These are phyloP conservation scores for Gouania willdenowi DNA, from an alignment of 2,797 vertebrate species.

Conservation along the genomic window DNA sequence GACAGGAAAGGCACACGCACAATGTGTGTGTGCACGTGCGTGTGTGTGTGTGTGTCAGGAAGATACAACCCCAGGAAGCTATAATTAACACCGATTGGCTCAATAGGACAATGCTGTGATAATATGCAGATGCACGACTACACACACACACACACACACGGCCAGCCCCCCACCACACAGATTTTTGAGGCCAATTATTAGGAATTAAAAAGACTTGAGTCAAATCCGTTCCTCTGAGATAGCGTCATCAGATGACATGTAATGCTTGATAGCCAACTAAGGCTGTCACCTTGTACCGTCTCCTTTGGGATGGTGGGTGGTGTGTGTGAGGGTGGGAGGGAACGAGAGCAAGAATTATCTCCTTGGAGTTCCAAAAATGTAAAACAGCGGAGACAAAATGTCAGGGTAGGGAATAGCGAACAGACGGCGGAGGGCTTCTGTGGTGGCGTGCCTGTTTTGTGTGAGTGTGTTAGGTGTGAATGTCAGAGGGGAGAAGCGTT, in stretches of 20 bases:
- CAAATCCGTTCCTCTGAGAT: constrained; percentile 40
- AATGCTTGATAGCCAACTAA: constrained; percentile 58
- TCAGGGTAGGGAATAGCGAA: constrained; percentile 65
- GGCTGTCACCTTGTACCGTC: constrained; percentile 67
- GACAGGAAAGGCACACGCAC: background rate
- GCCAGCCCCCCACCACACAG: background rate
- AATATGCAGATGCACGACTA: background rate
- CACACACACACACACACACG: background rate
- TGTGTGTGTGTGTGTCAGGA: background rate
- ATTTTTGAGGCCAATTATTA: constrained; percentile 10
- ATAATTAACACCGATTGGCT: too few species aligned
- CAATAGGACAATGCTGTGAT: too few species aligned
- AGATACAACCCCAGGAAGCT: too few species aligned
- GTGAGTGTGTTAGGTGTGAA: constrained; percentile 42
- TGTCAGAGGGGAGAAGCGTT: constrained; percentile 55
- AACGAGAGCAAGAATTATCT: constrained; percentile 34
- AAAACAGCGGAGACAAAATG: constrained; percentile 58
- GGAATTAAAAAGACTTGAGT: constrained; percentile 32
- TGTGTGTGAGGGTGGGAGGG: constrained; percentile 4
- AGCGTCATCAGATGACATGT: constrained; percentile 50
- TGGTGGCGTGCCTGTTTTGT: constrained; percentile 36
- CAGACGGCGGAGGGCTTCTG: constrained; percentile 52
- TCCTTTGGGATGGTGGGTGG: constrained; percentile 33
- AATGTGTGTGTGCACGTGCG: constrained; percentile 1
- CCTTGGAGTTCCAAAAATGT: constrained; percentile 43